Evolutionary conservation across 2,113 vertebrate genomes (phyloP), one percentile per base, ranked within the genome.

Genomic region (Coracopsis vasa): DNA sequence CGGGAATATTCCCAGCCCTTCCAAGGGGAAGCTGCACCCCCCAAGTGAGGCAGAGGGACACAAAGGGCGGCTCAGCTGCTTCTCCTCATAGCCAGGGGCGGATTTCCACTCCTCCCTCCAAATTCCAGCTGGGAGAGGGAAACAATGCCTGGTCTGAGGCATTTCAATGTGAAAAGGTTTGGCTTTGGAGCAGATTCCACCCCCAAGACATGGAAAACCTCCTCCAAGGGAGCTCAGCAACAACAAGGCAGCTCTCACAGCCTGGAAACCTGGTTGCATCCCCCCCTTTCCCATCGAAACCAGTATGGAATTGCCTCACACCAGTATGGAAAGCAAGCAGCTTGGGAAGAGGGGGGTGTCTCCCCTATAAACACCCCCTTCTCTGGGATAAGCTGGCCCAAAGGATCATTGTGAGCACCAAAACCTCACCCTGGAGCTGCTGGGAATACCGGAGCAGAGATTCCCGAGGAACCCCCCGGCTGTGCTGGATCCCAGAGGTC

Each of bases 1-100:
- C 1, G 15, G 72, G 31, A 94, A 91, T 95, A 97, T 95, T 97
- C 96, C 96, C 80, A 84, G 94, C 78, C 69, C 86, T 97, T 95
- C 92, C 58, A 73, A 90, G 87, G 96, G 95, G 90, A 94, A 50
- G 69, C 74, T 37, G 56, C 81, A 60, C 90, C 53, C 71, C 50
- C 53, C 3, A 60, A 70, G 17, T 5, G 1, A 41, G 19, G 31
- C 29, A 33, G 29, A 79, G 93, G 88, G 44, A 44, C 72, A 31
- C 56, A 20, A 66, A 87, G 93, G 88, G 67, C 24, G 31, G 61
- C 87, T 88, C 86, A 58, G 91, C 83, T 65, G 44, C 87, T 96
- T 96, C 97, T 71, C 95, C 82, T 90, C 86, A 91, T 88, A 94
- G 91, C 80, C 39, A 10, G 20, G 71, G 75, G 94, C 92, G 80